Evolutionary conservation across 2,113 vertebrate genomes (phyloP).

Genomic region (Tyrannus savana): DNA sequence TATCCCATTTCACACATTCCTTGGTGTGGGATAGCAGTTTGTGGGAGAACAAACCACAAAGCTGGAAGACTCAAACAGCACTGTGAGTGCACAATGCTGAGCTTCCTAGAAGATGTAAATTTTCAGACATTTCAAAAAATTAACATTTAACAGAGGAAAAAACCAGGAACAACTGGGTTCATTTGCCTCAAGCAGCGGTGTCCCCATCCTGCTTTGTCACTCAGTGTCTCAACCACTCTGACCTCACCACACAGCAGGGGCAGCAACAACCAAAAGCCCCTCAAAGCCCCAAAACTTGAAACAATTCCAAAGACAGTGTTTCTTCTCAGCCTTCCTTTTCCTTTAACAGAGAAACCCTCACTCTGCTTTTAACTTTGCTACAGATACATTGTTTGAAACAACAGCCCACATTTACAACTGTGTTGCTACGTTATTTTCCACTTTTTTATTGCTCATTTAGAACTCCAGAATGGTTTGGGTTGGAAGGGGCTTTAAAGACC

Average conservation of each 20-base stretch:
- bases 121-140: neutral
- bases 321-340: neutral
- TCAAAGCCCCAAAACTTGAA: neutral
- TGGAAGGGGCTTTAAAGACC: neutral
- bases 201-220: neutral
- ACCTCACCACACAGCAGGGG: neutral
- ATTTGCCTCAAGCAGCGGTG: neutral
- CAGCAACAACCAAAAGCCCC: neutral
- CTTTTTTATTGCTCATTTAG: neutral
- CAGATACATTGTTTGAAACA: neutral
- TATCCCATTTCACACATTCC: neutral
- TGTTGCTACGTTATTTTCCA: neutral
- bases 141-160: neutral
- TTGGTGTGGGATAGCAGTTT: neutral
- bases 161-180: fast-evolving
- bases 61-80: neutral
- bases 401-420: neutral
- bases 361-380: neutral
- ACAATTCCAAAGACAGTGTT: neutral
- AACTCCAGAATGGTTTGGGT: neutral
- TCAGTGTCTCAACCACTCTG: neutral
- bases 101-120: neutral
- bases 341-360: neutral
- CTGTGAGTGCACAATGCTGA: fast-evolving
- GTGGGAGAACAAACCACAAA: neutral